Base-by-base conservation (phyloP, 2,113 vertebrate genomes). In the Lepisosteus oculatus region DNA sequence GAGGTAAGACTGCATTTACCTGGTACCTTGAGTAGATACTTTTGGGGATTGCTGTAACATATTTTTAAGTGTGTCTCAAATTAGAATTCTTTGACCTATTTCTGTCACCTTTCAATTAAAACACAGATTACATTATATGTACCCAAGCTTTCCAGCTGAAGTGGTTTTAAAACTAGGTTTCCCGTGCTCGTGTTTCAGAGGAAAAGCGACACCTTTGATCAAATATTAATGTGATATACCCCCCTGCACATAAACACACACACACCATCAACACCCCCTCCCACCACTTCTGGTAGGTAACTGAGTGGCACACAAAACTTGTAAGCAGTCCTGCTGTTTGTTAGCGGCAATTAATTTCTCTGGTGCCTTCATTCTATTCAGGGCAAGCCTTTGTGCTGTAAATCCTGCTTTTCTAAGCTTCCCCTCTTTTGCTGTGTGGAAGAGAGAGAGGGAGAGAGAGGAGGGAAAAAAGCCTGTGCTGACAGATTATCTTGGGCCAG, bases 261-360 rank as follows among this genome's bases (percentile, higher is more conserved):
- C 5, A 5, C 47, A 51, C 78, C 76, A 70, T 59, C 77, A 83
- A 80, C 81, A 79, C 78, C 72, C 80, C 79, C 85, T 89, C 85
- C 91, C 85, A 85, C 84, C 90, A 80, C 91, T 90, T 92, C 90
- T 87, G 93, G 88, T 93, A 94, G 93, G 93, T 94, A 93, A 95
- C 93, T 92, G 92, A 93, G 95, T 91, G 92, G 84, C 77, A 95
- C 93, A 94, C 93, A 93, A 93, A 94, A 94, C 95, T 95, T 95
- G 94, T 90, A 93, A 95, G 96, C 93, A 94, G 94, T 93, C 97
- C 95, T 93, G 96, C 96, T 99, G 97, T 98, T 98, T 99, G 97
- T 98, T 98, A 98, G 95, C 94, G 92, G 95, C 96, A 98, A 98
- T 99, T 98, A 97, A 99, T 98, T 98, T 98, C 95, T 94, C 92